These are phyloP conservation scores for Nannoperca obscura DNA, from an alignment of 2,797 vertebrate species.

Conservation along the genomic window DNA sequence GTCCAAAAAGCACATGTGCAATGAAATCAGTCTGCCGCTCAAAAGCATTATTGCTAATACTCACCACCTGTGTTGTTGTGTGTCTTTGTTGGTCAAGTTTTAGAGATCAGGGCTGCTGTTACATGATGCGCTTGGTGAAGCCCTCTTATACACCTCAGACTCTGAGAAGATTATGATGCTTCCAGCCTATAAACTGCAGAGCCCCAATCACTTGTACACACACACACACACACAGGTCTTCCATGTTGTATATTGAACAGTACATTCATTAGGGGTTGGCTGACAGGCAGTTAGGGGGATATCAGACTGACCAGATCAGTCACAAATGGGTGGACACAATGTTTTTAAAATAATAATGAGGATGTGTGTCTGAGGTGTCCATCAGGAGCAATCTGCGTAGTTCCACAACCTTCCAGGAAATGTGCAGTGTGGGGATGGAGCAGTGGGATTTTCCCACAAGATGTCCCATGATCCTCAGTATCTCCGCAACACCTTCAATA, in stretches of 20 bases:
- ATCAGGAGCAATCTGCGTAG: conserved; percentile 1
- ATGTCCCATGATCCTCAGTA: background rate
- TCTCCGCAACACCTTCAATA: conserved; percentile 7
- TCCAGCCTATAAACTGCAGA: conserved; percentile 25
- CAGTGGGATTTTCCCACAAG: background rate
- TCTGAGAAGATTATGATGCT: conserved; percentile 58
- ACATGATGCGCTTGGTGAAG: conserved; percentile 10
- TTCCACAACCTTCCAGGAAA: background rate
- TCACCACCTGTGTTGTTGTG: conserved; percentile 39
- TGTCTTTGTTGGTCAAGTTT: background rate
- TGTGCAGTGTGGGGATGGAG: background rate
- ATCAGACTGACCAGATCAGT: background rate
- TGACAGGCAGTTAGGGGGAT: conserved; percentile 13
- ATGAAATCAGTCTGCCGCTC: background rate
- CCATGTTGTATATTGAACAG: background rate
- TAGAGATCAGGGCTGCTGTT: background rate
- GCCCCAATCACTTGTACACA: conserved; percentile 12
- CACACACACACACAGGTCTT: background rate
- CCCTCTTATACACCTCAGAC: conserved; percentile 47
- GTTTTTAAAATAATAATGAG: background rate
- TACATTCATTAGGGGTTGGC: conserved; percentile 16
- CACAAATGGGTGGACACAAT: background rate
- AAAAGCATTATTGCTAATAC: conserved; percentile 13
- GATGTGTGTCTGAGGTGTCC: background rate
- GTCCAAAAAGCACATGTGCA: background rate